Percentiles rank a stretch among this genome's conserved stretches.
phyloP scores from a whole-genome alignment of 2,888 invertebrate genomes.

The Cheiracanthium punctorium region DNA sequence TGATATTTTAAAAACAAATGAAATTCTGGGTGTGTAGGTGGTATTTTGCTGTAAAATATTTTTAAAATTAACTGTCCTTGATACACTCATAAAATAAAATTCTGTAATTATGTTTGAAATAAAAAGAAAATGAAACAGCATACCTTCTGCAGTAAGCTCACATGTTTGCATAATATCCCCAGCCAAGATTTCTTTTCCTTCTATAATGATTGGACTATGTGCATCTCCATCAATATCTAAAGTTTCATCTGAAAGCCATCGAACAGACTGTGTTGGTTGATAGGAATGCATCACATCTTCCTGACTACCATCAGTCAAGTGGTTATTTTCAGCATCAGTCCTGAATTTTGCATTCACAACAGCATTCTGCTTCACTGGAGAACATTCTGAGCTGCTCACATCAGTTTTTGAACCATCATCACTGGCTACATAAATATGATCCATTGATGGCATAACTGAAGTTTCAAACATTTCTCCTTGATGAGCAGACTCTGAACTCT shows the following conservation, averaged over 20 bases:
- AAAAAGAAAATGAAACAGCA: too few relatives aligned
- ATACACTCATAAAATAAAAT: too few relatives aligned
- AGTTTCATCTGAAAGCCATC: conserved; percentile 57
- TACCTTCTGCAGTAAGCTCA: conserved; percentile 47
- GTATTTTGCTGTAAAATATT: too few relatives aligned
- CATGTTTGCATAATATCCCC: conserved; percentile 34
- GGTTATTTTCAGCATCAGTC: conserved; percentile 9
- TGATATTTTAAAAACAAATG: too few relatives aligned
- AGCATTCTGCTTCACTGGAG: background rate
- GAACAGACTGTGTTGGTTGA: conserved; percentile 39
- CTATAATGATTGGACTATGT: conserved; percentile 41
- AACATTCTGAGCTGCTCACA: conserved; percentile 22
- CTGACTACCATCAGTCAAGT: background rate
- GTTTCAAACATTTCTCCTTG: conserved; percentile 27
- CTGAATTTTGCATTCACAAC: background rate
- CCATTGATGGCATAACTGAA: conserved; percentile 34
- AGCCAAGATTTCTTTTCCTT: conserved; percentile 58
- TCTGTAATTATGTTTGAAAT: too few relatives aligned
- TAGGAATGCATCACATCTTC: conserved; percentile 50
- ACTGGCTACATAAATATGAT: conserved; percentile 36
- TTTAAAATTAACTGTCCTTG: too few relatives aligned
- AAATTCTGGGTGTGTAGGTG: too few relatives aligned
- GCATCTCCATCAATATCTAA: conserved; percentile 28
- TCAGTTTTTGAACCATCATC: conserved; percentile 44
- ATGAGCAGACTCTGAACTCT: conserved; percentile 33